These are phyloP conservation scores for Archips xylosteana DNA, from an alignment of 2,888 invertebrate species.

Conservation along the genomic window DNA sequence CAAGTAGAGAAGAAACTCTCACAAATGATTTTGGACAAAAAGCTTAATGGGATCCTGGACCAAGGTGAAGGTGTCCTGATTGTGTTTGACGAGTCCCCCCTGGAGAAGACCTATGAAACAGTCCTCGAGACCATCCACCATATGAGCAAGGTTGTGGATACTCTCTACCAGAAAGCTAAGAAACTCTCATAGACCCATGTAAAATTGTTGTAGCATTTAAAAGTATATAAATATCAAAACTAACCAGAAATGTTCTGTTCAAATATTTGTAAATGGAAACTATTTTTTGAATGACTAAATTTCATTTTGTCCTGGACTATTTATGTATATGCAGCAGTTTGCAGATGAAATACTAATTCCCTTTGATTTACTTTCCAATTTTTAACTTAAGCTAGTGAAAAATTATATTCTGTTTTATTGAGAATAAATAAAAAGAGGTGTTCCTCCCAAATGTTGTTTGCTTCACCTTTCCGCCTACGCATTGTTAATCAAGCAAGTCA, in stretches of 20 bases:
- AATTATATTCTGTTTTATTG: constrained; percentile 84
- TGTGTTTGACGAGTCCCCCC: constrained; percentile 97
- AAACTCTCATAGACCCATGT: constrained; percentile 92
- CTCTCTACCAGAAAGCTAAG: constrained; percentile 99
- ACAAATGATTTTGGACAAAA: constrained; percentile 99
- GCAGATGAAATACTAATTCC: constrained; percentile 66
- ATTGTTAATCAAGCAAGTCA: constrained; percentile 67
- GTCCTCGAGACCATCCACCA: constrained; percentile 99
- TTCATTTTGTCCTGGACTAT: constrained; percentile 47
- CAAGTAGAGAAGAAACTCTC: constrained; percentile 99
- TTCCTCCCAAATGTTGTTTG: constrained; percentile 73
- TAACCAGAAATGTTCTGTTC: constrained; percentile 78
- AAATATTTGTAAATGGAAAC: constrained; percentile 70
- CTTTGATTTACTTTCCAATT: constrained; percentile 64
- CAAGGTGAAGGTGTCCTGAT: constrained; percentile 99
- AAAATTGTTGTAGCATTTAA: constrained; percentile 81
- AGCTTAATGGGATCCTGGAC: constrained; percentile 98
- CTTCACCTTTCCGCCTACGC: constrained; percentile 61
- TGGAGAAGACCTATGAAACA: constrained; percentile 98
- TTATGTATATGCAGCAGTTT: constrained; percentile 59
- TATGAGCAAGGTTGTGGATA: constrained; percentile 99
- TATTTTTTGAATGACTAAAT: constrained; percentile 76
- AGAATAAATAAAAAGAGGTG: constrained; percentile 76
- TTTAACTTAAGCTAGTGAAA: constrained; percentile 80
- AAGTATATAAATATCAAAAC: constrained; percentile 76